phyloP scores from a whole-genome alignment of 1,140 invertebrate genomes.

The Euura lappo region DNA sequence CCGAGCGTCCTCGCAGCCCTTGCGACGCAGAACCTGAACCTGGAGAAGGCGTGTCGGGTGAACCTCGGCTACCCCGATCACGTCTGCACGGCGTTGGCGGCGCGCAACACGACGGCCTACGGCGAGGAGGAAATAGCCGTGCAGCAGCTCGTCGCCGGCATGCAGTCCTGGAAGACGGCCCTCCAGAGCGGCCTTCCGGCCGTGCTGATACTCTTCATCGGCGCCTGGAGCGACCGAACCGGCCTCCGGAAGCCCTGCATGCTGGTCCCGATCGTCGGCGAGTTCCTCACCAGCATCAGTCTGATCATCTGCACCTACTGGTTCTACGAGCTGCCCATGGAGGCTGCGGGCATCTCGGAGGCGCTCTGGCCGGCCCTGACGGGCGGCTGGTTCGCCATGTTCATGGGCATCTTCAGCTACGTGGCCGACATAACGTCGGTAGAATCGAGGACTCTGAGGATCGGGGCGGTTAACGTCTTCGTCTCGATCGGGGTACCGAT shows the following conservation, averaged over 20 bases:
- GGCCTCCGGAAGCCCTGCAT: constrained; percentile 84
- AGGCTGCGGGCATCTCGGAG: constrained; percentile 76
- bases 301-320: constrained; percentile 82
- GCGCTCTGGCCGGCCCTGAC: constrained; percentile 79
- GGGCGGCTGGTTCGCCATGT: constrained; percentile 86
- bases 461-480: constrained; percentile 84
- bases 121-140: constrained; percentile 75
- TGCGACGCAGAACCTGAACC: constrained; percentile 80
- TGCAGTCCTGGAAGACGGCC: constrained; percentile 82
- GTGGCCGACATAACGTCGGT: constrained; percentile 84
- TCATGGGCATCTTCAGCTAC: constrained; percentile 90
- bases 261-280: constrained; percentile 80
- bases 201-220: constrained; percentile 77
- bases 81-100: constrained; percentile 75
- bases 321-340: constrained; percentile 78
- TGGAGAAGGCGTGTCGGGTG: constrained; percentile 84
- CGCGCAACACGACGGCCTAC: constrained; percentile 73
- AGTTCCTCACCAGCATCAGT: constrained; percentile 77
- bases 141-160: constrained; percentile 76
- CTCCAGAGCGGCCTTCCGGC: constrained; percentile 78
- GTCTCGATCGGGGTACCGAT: constrained; percentile 81
- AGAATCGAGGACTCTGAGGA: constrained; percentile 79
- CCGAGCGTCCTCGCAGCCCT: constrained; percentile 77
- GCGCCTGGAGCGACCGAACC: constrained; percentile 77
- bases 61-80: constrained; percentile 74